Conservation (phyloP, 2,113 vertebrate genomes). For the Microcebus griseorufus region DNA sequence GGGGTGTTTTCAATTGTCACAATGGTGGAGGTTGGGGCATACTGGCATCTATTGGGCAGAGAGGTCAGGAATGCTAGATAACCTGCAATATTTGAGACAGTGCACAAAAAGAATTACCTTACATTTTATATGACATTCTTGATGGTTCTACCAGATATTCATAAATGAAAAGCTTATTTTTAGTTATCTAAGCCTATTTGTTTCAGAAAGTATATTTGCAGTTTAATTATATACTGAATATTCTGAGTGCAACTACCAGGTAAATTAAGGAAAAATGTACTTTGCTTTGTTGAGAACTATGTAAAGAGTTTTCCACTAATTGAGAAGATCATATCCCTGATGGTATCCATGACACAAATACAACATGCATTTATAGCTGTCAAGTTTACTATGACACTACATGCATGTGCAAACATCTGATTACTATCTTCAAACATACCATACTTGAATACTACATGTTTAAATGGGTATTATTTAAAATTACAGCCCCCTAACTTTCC, state of each 20-base stretch:
- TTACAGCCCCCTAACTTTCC: background rate
- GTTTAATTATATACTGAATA: background rate
- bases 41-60: background rate
- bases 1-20: background rate
- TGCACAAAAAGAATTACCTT: background rate
- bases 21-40: background rate
- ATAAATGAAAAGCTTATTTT: background rate
- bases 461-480: background rate
- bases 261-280: background rate
- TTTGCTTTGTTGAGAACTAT: background rate
- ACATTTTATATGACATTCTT: background rate
- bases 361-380: background rate
- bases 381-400: background rate
- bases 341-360: background rate
- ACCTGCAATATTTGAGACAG: background rate
- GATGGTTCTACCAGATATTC: background rate
- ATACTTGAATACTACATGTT: background rate
- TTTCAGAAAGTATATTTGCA: slow-evolving; percentile 1
- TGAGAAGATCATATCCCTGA: background rate
- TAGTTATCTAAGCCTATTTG: background rate
- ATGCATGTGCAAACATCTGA: background rate
- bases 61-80: background rate
- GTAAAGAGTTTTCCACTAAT: background rate
- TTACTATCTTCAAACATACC: background rate
- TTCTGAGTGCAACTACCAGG: background rate